These are phyloP conservation scores for Toxotes lorentzi DNA, from an alignment of 2,797 vertebrate genomes.

Conservation along the genomic window DNA sequence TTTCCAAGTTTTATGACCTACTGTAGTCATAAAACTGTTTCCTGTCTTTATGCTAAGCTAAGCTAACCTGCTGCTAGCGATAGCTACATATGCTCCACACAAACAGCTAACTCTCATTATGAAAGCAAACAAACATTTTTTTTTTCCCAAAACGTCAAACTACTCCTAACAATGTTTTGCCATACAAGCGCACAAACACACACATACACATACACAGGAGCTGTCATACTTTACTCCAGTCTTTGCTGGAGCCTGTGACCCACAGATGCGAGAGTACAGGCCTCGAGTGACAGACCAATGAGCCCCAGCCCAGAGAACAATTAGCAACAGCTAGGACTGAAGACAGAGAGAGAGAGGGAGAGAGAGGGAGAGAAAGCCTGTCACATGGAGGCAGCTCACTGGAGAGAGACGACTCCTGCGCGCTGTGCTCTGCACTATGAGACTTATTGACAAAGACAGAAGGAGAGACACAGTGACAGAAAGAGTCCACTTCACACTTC, in stretches of 20 bases:
- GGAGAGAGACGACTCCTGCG: constrained; percentile 54
- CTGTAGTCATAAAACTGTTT: background rate
- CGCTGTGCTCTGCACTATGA: constrained; percentile 26
- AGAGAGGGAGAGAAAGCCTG: constrained; percentile 32
- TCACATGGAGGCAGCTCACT: constrained; percentile 55
- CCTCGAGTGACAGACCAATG: constrained; percentile 59
- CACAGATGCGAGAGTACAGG: constrained; percentile 35
- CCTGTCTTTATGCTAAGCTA: background rate
- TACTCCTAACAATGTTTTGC: background rate
- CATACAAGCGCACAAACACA: constrained; percentile 32
- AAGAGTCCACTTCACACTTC: constrained; percentile 51
- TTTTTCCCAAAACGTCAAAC: constrained; percentile 1
- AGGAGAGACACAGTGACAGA: constrained; percentile 9
- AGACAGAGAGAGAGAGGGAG: constrained; percentile 1
- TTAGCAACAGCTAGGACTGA: constrained; percentile 49
- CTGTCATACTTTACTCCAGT: constrained; percentile 49
- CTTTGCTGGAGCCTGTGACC: constrained; percentile 52
- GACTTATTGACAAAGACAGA: constrained; percentile 32
- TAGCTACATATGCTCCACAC: background rate
- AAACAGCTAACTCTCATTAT: background rate
- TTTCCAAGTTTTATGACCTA: background rate
- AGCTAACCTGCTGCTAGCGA: background rate
- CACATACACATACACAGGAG: constrained; percentile 35
- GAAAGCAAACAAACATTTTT: background rate
- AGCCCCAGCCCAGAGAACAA: constrained; percentile 56